Percentiles rank a stretch among this genome's conserved stretches.
phyloP scores from a whole-genome alignment of 2,113 vertebrate genomes.

The Chaenogobius annularis region DNA sequence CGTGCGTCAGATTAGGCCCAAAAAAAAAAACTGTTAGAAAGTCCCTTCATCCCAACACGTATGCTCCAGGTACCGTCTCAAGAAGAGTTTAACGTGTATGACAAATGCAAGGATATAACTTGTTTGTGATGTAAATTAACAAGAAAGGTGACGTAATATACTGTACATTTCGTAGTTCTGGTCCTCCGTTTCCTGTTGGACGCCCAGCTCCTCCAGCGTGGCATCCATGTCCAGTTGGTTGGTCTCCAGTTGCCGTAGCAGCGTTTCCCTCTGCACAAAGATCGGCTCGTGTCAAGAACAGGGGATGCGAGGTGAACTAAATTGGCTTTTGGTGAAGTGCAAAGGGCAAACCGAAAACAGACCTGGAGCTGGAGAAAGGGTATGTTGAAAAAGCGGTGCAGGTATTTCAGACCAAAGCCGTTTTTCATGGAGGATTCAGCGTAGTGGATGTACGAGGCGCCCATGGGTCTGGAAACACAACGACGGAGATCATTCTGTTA shows the following conservation, averaged over 20 bases:
- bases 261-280: conserved; percentile 85
- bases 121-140: not conserved
- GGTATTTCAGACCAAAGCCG: conserved; percentile 94
- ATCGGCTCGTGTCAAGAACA: conserved; percentile 11
- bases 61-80: not conserved
- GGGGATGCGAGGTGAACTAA: not conserved
- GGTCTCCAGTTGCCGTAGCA: conserved; percentile 95
- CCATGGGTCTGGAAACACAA: conserved; percentile 80
- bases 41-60: not conserved
- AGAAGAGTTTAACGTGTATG: not conserved
- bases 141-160: no score
- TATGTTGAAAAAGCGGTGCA: conserved; percentile 98
- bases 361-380: conserved; percentile 98
- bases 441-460: conserved; percentile 95
- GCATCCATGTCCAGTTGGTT: conserved; percentile 98
- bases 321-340: not conserved
- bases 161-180: conserved; percentile 95
- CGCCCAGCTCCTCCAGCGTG: conserved; percentile 91
- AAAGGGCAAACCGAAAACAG: conserved; percentile 10
- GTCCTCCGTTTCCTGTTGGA: conserved; percentile 97
- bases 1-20: not conserved
- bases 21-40: not conserved
- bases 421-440: conserved; percentile 99
- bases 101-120: not conserved
- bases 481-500: not conserved